Base-by-base conservation (phyloP, 1,140 invertebrate species). In the Nilaparvata lugens region DNA sequence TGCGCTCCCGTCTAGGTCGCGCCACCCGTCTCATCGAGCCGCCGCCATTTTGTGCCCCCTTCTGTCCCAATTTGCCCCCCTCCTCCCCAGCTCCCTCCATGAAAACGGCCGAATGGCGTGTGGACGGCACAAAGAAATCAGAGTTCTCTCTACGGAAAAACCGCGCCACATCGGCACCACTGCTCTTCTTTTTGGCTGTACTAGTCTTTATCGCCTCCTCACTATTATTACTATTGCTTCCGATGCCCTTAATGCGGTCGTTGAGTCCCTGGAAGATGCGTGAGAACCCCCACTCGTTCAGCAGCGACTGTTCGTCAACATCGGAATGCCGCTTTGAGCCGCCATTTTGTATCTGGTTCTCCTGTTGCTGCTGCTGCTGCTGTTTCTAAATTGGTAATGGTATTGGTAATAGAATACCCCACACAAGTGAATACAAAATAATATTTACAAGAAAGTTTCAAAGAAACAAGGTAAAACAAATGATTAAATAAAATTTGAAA, bases 251-350 rank as follows among this genome's bases (percentile, higher is more conserved):
- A 68, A 73, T 66, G 35, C 72, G 70, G 64, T 75, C 75, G 66
- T 73, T 76, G 70, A 77, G 78, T 24, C 76, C 79, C 66, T 86
- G 84, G 72, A 91, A 89, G 78, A 90, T 89, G 71, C 84, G 81
- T 63, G 86, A 84, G 74, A 91, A 85, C 73, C 90, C 86, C 88
- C 87, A 91, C 63, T 90, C 88, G 73, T 86, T 86, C 52, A 91
- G 75, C 28, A 90, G 78, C 38, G 83, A 81, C 56, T 67, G 51
- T 53, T 63, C 56, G 11, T 55, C 58, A 5, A 54, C 28, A 35
- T 25, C 23, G 2, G 52, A 35, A 11, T 35, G 31, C 31, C 31
- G 7, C 31, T 35, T 35, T 35, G 31, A 11, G 31, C 7, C 31
- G 31, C 31, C 31, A 35, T 35, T 35, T 35, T 35, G 4, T 1